Evolutionary conservation across 2,113 vertebrate species (phyloP), one percentile per base, ranked within the genome.

Genomic region (Cephalopterus ornatus): DNA sequence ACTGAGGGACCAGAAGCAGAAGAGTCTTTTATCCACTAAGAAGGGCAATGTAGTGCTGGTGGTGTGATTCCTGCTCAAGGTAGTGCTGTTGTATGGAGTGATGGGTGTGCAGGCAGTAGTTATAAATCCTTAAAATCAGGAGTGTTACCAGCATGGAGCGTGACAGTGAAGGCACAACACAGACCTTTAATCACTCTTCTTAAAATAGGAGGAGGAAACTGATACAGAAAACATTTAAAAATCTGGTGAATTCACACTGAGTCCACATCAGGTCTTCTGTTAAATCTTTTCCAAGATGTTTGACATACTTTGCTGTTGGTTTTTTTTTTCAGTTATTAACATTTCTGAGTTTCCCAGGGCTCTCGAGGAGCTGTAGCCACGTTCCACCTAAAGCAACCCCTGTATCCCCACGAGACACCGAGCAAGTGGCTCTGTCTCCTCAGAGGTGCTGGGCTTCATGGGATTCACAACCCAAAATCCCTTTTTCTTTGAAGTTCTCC

Each of bases 101-200:
- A 75, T 14, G 71, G 63, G 55, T 21, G 44, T n/a, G 13, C 24
- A 63, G 91, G 94, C 47, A 85, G 9, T 28, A 30, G 66, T 76
- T 68, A 79, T 13, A 90, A 87, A 84, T 62, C 30, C 44, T 81
- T 56, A 68, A 84, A 95, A 85, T 81, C 80, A 63, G 74, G 32
- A 12, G 56, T 80, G 62, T 76, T 79, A 41, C 37, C 79, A 65
- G 53, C 5, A 4, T 4, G 9, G 75, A 65, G 58, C 35, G 49
- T 0, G 15, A 55, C 70, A 52, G 44, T 2, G 50, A 72, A 79
- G 85, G 74, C 79, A 84, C 67, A 53, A 37, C 56, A 12, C 28
- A n/a, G 65, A 5, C 28, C 72, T 92, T 11, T 56, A 66, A 55
- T 85, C 1, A 0, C 41, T 75, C 35, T 72, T 79, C 71, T 78